Percentiles rank a stretch among this genome's conserved stretches.
Conservation (phyloP, 2,113 vertebrate species). For the Heptranchias perlo region DNA sequence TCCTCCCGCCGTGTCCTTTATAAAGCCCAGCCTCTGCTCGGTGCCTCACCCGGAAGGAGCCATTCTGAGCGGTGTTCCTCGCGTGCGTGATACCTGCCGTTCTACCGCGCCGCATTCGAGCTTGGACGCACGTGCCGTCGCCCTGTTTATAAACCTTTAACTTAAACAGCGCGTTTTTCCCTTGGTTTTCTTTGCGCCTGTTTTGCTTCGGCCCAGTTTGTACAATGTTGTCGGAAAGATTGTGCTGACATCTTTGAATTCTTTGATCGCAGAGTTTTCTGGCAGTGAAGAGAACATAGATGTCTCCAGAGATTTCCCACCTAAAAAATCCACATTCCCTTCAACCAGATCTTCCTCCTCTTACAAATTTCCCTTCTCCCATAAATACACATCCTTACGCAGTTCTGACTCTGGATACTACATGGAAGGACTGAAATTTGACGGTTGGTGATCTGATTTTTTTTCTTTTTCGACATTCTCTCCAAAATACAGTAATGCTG, state of each 20-base stretch:
- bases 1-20: neutral
- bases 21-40: neutral
- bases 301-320: constrained; percentile 57
- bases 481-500: neutral
- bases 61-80: neutral
- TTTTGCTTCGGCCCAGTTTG: constrained; percentile 39
- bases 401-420: constrained; percentile 62
- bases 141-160: too few relatives aligned
- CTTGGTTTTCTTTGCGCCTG: neutral
- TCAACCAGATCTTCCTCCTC: constrained; percentile 59
- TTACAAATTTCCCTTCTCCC: constrained; percentile 57
- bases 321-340: constrained; percentile 54
- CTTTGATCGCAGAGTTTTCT: constrained; percentile 59
- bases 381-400: constrained; percentile 63
- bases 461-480: neutral
- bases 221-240: constrained; percentile 45
- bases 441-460: constrained; percentile 57
- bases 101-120: too few relatives aligned
- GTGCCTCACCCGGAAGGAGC: neutral
- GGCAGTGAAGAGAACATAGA: constrained; percentile 72
- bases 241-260: constrained; percentile 42
- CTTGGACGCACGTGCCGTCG: neutral
- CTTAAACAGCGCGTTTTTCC: too few relatives aligned
- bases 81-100: too few relatives aligned
- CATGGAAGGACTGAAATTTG: constrained; percentile 66